Evolutionary conservation across 2,888 invertebrate species (phyloP).

Genomic region (Acutogordius australiensis): DNA sequence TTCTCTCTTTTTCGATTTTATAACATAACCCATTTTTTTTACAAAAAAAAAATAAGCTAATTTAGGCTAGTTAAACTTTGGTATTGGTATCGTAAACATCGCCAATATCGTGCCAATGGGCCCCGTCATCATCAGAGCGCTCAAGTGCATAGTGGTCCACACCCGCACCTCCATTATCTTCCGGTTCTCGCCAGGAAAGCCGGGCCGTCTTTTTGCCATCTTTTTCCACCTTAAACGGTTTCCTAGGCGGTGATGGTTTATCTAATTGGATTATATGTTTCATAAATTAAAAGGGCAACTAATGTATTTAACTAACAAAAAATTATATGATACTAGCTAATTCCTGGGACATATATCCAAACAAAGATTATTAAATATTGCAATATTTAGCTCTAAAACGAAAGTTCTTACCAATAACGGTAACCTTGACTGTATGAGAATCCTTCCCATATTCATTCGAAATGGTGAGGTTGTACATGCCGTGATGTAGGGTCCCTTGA

Average conservation of each 20-base stretch:
- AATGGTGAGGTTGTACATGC: neutral
- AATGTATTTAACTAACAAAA: too few relatives aligned
- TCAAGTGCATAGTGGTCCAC: neutral
- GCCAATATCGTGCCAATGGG: neutral
- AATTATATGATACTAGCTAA: too few relatives aligned
- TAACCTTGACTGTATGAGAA: neutral
- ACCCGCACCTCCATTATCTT: neutral
- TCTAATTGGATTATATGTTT: too few relatives aligned
- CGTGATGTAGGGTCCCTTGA: neutral
- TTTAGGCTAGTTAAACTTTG: too few relatives aligned
- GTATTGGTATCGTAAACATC: neutral
- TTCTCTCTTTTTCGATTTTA: too few relatives aligned
- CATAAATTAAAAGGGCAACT: too few relatives aligned
- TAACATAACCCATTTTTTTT: too few relatives aligned
- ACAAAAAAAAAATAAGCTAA: too few relatives aligned
- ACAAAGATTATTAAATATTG: too few relatives aligned
- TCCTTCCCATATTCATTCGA: neutral
- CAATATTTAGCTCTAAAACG: too few relatives aligned
- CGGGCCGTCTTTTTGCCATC: neutral
- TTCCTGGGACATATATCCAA: too few relatives aligned
- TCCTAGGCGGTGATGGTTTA: neutral
- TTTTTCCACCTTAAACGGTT: neutral
- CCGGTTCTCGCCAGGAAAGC: neutral
- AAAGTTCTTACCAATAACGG: neutral
- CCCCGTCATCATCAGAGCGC: neutral